Evolutionary conservation across 1,140 invertebrate genomes (phyloP).

Genomic region (Anoplophora glabripennis): DNA sequence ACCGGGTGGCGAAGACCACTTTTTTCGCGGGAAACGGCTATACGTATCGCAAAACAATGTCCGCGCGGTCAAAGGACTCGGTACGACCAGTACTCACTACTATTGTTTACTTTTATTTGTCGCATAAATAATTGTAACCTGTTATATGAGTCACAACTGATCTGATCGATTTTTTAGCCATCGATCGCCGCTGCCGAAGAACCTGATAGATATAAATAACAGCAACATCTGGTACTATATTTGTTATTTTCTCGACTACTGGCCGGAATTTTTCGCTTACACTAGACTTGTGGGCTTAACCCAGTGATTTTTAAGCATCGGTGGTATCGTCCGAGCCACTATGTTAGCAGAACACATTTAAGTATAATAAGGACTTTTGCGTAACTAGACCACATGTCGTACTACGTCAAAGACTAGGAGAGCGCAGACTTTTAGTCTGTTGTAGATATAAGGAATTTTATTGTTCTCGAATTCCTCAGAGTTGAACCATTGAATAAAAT

Average conservation of each 20-base stretch:
- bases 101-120: conserved; percentile 49
- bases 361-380: no score
- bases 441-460: no score
- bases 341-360: no score
- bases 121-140: conserved; percentile 48
- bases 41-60: conserved; percentile 42
- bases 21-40: conserved; percentile 44
- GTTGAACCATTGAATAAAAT: no score
- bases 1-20: conserved; percentile 41
- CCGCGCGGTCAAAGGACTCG: conserved; percentile 41
- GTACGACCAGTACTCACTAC: conserved; percentile 43
- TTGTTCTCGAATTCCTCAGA: no score
- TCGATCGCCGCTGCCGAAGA: conserved; percentile 9
- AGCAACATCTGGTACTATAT: conserved; percentile 18
- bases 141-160: conserved; percentile 47
- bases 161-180: conserved; percentile 41
- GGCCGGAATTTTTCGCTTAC: no score
- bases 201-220: conserved; percentile 24
- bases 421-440: no score
- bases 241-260: conserved; percentile 16
- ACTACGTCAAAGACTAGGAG: no score
- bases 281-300: no score
- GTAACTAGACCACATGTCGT: no score
- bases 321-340: no score
- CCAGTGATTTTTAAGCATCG: no score